Conservation (phyloP, 2,888 invertebrate species). For the Synergus laeviventris region DNA sequence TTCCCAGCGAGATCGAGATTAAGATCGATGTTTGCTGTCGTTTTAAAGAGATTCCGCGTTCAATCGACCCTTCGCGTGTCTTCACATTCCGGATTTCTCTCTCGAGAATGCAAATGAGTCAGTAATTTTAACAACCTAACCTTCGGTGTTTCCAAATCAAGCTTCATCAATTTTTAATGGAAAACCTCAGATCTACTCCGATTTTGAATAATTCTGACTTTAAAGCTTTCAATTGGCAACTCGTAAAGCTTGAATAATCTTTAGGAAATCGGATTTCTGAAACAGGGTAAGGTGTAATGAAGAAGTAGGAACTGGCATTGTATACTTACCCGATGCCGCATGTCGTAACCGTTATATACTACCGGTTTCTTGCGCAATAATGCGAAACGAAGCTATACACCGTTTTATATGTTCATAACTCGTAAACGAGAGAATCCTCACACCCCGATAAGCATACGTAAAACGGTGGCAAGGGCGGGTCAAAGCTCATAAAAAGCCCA, state of each 20-base stretch:
- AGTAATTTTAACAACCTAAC: neutral
- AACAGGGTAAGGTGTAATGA: neutral
- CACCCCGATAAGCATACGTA: slow-evolving; percentile 7
- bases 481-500: neutral
- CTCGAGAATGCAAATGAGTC: slow-evolving; percentile 10
- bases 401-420: slow-evolving; percentile 32
- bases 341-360: slow-evolving; percentile 41
- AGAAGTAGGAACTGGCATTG: slow-evolving; percentile 10
- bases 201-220: too few relatives aligned
- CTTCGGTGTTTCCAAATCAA: neutral
- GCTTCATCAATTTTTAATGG: neutral
- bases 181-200: too few relatives aligned
- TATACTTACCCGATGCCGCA: slow-evolving; percentile 21
- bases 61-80: slow-evolving; percentile 19
- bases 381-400: slow-evolving; percentile 37
- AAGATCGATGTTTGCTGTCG: slow-evolving; percentile 32
- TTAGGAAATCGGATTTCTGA: neutral
- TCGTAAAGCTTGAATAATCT: neutral
- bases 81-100: slow-evolving; percentile 23
- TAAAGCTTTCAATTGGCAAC: too few relatives aligned
- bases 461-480: slow-evolving; percentile 16
- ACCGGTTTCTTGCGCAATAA: slow-evolving; percentile 45
- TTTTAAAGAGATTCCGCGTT: slow-evolving; percentile 28
- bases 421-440: slow-evolving; percentile 38
- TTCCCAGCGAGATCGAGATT: slow-evolving; percentile 37